Evolutionary conservation across 2,797 vertebrate species (phyloP), one percentile per base, ranked within the genome.

Genomic region (Helostoma temminkii): DNA sequence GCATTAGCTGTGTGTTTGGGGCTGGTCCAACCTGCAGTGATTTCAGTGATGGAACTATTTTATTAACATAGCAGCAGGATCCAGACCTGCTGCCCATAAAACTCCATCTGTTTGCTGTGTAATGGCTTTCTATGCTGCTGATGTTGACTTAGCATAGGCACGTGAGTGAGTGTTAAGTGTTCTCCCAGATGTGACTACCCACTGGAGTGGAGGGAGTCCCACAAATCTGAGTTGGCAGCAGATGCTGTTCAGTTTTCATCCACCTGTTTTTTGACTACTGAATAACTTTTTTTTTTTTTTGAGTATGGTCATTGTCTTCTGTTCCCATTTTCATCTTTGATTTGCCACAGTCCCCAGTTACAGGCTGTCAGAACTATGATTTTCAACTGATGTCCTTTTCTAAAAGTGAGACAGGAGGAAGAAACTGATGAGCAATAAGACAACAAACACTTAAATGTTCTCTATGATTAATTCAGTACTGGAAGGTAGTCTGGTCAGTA

Each of bases 41-140:
- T 25, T 54, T 19, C 12, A 42, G 34, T 70, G 68, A 74, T 4
- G 55, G 78, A 85, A 65, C 42, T 8, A 69, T 82, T 87, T 82
- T 58, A 82, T 82, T 82, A 82, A 9, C 53, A 3, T 54, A 66
- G 52, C 32, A 21, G 43, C 61, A 15, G 57, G 26, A 66, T 30
- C 39, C 46, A 49, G 45, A 63, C 14, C 16, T 18, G 55, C 26
- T 52, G 49, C 32, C 61, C 36, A 36, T 72, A 60, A 80, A 76
- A 54, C 10, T 26, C 42, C 50, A 53, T 41, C 53, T 15, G 50
- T 45, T 42, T 24, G 54, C 72, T 54, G 50, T 9, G 11, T 54
- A 37, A 66, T 36, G 36, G 6, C 39, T 41, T 36, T 26, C 50
- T 65, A 30, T 12, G 42, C 21, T 26, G 56, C 47, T 26, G 6